Base-by-base conservation (phyloP, 2,113 vertebrate species). In the Mirounga angustirostris region DNA sequence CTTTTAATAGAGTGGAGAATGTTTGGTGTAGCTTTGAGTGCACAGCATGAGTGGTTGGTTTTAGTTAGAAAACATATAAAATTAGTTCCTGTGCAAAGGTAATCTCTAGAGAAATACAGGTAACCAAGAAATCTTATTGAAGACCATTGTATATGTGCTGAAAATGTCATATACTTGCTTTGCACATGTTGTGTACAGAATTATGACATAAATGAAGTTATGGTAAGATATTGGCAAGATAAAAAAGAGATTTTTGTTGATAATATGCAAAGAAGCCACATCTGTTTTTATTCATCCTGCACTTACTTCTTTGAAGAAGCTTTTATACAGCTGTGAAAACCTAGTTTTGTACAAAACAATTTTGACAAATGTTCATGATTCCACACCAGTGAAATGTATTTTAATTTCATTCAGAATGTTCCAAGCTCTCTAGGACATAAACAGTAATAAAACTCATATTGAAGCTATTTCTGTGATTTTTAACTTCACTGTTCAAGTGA, bases 301-400 rank as follows among this genome's bases (percentile, higher is more conserved):
- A 85, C 56, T 93, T 90, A 92, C 96, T 98, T 96, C 81, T 98
- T 96, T 91, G 94, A 82, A 74, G 65, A 92, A 94, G 94, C 73
- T 95, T 98, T 97, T 94, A 93, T 93, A 97, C 96, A 98, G 97
- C 97, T 97, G 97, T 97, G 96, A 97, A 98, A 98, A 98, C 85
- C 95, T 94, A 95, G 74, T 96, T 94, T 97, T 98, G 40, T 97
- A 94, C 95, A 97, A 97, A 98, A 93, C 95, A 93, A 43, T 96
- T 98, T 84, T 98, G 96, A 98, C 95, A 98, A 98, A 94, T 97
- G 94, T 94, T 95, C 96, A 97, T 98, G 93, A 97, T 98, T 98
- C 95, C 56, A 91, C 26, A 94, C 95, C 95, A 97, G 6, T 96
- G 74, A 98, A 94, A 97, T 94, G 58, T 76, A 87, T 95, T 96